phyloP scores from a whole-genome alignment of 1,140 invertebrate species.

The silkworm (Bombyx mori) region DNA sequence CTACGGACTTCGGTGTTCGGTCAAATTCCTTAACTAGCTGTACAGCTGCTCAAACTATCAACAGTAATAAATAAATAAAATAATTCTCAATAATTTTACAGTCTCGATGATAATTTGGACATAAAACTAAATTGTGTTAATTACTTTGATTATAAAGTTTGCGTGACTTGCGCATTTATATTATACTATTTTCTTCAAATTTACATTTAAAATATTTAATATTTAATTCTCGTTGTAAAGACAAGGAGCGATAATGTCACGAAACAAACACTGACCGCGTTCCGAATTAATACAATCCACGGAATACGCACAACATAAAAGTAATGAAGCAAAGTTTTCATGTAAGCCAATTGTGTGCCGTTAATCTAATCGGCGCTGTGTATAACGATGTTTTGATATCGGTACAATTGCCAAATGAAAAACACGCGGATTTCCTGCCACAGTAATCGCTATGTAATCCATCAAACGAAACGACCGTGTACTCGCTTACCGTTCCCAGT shows the following conservation, averaged over 20 bases:
- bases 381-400: conserved; percentile 53
- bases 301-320: conserved; percentile 35
- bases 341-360: conserved; percentile 56
- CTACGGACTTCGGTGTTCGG: no score
- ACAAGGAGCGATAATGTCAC: conserved; percentile 38
- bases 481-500: conserved; percentile 26
- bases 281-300: conserved; percentile 50
- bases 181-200: no score
- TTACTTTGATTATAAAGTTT: no score
- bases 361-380: conserved; percentile 58
- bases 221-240: conserved; percentile 18
- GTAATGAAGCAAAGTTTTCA: conserved; percentile 50
- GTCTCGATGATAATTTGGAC: no score
- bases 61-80: no score
- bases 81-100: no score
- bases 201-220: conserved; percentile 25
- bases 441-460: conserved; percentile 55
- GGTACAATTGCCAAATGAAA: conserved; percentile 59
- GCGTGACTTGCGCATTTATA: no score
- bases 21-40: no score
- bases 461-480: conserved; percentile 44
- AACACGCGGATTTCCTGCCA: conserved; percentile 56
- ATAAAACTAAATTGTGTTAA: no score
- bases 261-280: conserved; percentile 35
- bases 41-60: no score